Percentiles rank a stretch among this genome's conserved stretches.
Conservation (phyloP, 2,113 vertebrate species). For the Emydocephalus ijimae region DNA sequence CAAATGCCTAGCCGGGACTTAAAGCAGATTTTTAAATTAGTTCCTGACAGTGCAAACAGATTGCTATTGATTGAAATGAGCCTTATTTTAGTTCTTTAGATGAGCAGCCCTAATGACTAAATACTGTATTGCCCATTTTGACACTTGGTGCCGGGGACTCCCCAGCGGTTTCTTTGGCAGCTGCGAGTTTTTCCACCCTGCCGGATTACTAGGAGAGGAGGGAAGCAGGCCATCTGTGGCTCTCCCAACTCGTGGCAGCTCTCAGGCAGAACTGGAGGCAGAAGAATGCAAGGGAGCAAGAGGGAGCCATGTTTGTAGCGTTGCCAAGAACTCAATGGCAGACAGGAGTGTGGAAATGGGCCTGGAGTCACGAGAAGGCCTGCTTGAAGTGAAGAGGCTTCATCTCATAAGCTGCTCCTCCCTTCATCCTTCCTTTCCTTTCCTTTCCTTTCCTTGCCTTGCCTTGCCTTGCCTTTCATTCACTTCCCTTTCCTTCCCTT, state of each 20-base stretch:
- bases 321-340: neutral
- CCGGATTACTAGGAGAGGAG: slow-evolving; percentile 44
- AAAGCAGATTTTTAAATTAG: slow-evolving; percentile 70
- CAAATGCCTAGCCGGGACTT: slow-evolving; percentile 60
- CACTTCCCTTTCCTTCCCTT: no score
- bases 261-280: slow-evolving; percentile 13
- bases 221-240: slow-evolving; percentile 60
- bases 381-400: neutral
- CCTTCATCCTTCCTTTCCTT: no score
- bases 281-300: neutral
- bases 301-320: neutral
- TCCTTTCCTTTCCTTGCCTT: no score
- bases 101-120: slow-evolving; percentile 63
- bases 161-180: slow-evolving; percentile 60
- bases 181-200: slow-evolving; percentile 48
- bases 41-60: slow-evolving; percentile 69
- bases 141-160: slow-evolving; percentile 34
- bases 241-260: neutral
- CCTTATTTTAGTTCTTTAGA: slow-evolving; percentile 56
- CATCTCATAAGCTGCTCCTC: neutral
- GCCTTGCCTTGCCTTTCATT: no score
- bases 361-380: neutral
- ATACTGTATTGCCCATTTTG: slow-evolving; percentile 46
- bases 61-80: slow-evolving; percentile 68
- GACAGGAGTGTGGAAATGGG: neutral